A percentile compares a stretch with the other conserved stretches of the same genome.
phyloP scores from a whole-genome alignment of 2,113 vertebrate species.

The Ciconia stormi region DNA sequence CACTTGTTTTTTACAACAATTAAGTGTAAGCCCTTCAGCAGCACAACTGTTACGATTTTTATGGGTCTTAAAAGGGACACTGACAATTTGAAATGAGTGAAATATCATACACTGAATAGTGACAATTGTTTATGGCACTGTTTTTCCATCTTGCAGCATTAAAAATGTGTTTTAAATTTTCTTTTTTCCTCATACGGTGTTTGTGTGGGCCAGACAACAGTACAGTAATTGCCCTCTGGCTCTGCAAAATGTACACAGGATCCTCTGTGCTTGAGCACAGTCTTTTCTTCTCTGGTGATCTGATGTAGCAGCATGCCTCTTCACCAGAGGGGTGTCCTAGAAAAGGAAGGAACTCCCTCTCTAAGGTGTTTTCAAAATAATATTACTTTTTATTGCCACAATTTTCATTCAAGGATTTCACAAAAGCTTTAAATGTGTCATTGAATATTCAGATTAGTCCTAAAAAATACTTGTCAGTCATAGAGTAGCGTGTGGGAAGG shows the following conservation, averaged over 20 bases:
- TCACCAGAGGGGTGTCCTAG: slow-evolving; percentile 65
- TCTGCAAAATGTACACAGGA: slow-evolving; percentile 5
- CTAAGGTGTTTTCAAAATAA: slow-evolving; percentile 44
- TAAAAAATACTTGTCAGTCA: slow-evolving; percentile 16
- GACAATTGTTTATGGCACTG: not conserved
- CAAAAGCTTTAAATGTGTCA: slow-evolving; percentile 11
- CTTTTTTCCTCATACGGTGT: not conserved
- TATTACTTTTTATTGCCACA: slow-evolving; percentile 31
- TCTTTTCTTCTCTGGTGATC: slow-evolving; percentile 56
- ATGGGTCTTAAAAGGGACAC: slow-evolving; percentile 35
- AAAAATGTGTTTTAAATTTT: not conserved
- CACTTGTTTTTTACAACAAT: slow-evolving; percentile 54
- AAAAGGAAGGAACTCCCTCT: slow-evolving; percentile 58
- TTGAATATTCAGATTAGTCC: not conserved
- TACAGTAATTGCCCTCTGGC: not conserved
- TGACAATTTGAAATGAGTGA: not conserved
- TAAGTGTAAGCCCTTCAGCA: slow-evolving; percentile 39
- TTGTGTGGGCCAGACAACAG: not conserved
- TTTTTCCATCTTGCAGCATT: not conserved
- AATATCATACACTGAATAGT: not conserved
- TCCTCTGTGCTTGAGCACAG: not conserved
- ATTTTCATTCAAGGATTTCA: slow-evolving; percentile 26
- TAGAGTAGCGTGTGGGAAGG: not conserved
- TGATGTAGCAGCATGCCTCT: slow-evolving; percentile 54
- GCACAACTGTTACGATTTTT: slow-evolving; percentile 39